Conservation (phyloP, 2,888 invertebrate species). For the Entomobrya multifasciata region DNA sequence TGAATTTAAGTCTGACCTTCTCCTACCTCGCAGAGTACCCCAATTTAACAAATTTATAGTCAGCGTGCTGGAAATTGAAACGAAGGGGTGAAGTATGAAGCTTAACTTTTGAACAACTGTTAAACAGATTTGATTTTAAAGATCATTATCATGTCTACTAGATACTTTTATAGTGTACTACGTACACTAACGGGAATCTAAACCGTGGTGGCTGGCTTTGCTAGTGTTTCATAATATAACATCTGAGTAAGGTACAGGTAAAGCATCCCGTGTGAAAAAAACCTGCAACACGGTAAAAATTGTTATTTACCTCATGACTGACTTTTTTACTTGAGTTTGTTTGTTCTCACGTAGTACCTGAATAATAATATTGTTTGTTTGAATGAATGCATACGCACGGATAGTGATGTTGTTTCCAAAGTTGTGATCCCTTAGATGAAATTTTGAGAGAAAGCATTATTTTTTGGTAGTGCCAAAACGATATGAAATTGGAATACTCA, state of each 20-base stretch:
- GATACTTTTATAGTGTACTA: too few species aligned
- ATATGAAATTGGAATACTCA: background rate
- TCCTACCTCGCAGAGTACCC: too few species aligned
- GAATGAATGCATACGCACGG: conserved; percentile 6
- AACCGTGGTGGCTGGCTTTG: too few species aligned
- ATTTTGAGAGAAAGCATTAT: conserved; percentile 2
- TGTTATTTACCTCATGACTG: conserved; percentile 59
- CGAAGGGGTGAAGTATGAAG: too few species aligned
- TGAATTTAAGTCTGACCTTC: too few species aligned
- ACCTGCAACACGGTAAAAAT: conserved; percentile 40
- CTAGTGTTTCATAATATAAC: too few species aligned
- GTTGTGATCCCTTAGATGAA: conserved; percentile 11
- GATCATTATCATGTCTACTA: too few species aligned
- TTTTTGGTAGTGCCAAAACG: background rate
- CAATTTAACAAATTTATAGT: too few species aligned
- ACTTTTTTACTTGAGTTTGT: background rate
- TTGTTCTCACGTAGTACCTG: background rate
- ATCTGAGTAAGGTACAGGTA: conserved; percentile 33
- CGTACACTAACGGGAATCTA: too few species aligned
- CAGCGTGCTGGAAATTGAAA: too few species aligned
- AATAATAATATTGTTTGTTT: background rate
- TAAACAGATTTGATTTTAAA: too few species aligned
- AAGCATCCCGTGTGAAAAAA: conserved; percentile 23
- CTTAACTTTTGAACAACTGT: too few species aligned
- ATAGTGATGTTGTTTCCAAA: background rate